Evolutionary conservation across 2,888 invertebrate genomes (phyloP), one percentile per base, ranked within the genome.

Genomic region (Eupithecia pulchellata): DNA sequence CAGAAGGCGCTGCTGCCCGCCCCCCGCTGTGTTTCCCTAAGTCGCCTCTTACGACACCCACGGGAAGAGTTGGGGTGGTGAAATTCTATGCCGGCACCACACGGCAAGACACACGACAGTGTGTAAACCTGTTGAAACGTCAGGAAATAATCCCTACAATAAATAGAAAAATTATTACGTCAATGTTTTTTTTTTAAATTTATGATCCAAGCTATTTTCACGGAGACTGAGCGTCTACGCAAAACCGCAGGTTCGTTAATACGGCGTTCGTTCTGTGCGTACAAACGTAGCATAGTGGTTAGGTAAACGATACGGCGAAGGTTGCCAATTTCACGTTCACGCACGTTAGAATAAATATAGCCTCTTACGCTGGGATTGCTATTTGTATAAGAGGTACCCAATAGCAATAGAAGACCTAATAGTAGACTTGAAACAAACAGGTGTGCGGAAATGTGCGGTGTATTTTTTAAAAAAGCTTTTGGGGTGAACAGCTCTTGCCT

Each of bases 281-380:
- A 20, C 42, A 9, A 47, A 20, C 42, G 20, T 58, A 65, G 55
- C 27, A 20, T 30, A 52, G 30, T 68, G 66, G 30, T 29, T 17
- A 71, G 66, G 68, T 72, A 76, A 67, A 36, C 57, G 70, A 76
- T 72, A 75, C 42, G 57, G 32, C 68, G 73, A 75, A 78, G 74
- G 78, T 72, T 78, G 78, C 73, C 77, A 75, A 77, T 78, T 78
- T 74, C 20, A 42, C 70, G 64, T 55, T 58, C 75, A 77, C 76
- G 73, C 72, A 72, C 70, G 68, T 67, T 69, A 70, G 66, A 66
- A 63, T 73, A 75, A 75, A 77, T 77, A 78, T 72, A 78, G 73
- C 52, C 58, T 73, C 70, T 71, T 66, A 72, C 55, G 74, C 71
- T 71, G 67, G 72, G 74, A 66, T 65, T 62, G 34, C 69, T 65